Evolutionary conservation across 2,797 vertebrate genomes (phyloP), one percentile per base, ranked within the genome.

Genomic region (Cryptoblepharus egeriae): DNA sequence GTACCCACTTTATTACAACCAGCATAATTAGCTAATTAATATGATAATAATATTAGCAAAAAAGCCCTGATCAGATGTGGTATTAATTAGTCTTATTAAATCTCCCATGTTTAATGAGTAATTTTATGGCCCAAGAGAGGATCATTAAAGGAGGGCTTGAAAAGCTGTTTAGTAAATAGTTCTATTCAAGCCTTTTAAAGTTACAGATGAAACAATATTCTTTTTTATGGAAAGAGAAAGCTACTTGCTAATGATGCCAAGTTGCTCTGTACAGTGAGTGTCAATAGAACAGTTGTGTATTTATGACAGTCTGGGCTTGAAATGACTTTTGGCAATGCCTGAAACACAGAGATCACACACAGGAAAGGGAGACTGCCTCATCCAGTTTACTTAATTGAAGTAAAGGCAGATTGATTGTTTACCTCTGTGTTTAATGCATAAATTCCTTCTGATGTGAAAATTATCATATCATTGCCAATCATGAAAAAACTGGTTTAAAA

Each of bases 21-120:
- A 75, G 90, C 87, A 64, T 89, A 93, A 86, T 92, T 93, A 92
- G 68, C 68, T 91, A 95, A 94, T 95, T 93, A 92, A 90, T 92
- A 90, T 90, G 84, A 80, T 83, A 91, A 92, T 92, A 93, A 88
- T 93, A 93, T 90, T 90, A 92, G 75, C 75, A 86, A 86, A 91
- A 24, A 61, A 70, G 37, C 18, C 30, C 67, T 39, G 69, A 90
- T 91, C 89, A 93, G 84, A 92, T 87, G 80, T 69, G 30, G 69
- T 79, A 93, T 91, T 93, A 92, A 90, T 93, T 93, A 93, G 83
- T 93, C 78, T 92, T 91, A 79, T 79, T 90, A 93, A 91, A 91
- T 90, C n/a, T 87, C 86, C 88, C 74, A 84, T 91, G 89, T 93
- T 92, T 91, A 89, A 87, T 90, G 80, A 90, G 80, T 88, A 92